Conservation (phyloP, 2,888 invertebrate genomes). For the Caenorhabditis virilis region DNA sequence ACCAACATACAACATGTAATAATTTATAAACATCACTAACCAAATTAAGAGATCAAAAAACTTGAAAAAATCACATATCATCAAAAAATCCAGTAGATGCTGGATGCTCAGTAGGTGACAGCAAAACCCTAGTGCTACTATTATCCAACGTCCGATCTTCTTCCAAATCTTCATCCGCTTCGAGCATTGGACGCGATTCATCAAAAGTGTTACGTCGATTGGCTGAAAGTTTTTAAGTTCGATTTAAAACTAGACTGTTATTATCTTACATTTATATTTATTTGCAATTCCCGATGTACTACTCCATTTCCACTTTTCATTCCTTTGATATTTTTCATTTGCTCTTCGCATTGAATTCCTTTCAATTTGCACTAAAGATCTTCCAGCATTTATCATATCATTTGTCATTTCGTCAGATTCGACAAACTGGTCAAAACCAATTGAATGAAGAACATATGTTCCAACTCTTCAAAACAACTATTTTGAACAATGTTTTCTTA, state of each 20-base stretch:
- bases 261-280: neutral
- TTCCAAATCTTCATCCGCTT: slow-evolving; percentile 24
- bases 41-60: neutral
- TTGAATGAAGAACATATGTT: slow-evolving; percentile 83
- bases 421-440: slow-evolving; percentile 96
- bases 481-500: slow-evolving; percentile 68
- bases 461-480: slow-evolving; percentile 75
- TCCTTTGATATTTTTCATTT: slow-evolving; percentile 25
- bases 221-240: neutral
- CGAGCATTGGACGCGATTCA: slow-evolving; percentile 34
- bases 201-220: slow-evolving; percentile 3
- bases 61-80: slow-evolving; percentile 42
- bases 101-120: slow-evolving; percentile 41
- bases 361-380: slow-evolving; percentile 51
- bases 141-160: neutral
- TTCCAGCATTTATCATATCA: slow-evolving; percentile 51
- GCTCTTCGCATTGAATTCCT: slow-evolving; percentile 44
- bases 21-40: slow-evolving; percentile 7
- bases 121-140: slow-evolving; percentile 3
- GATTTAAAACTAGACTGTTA: neutral
- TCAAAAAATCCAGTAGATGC: slow-evolving; percentile 51
- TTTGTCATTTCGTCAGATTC: slow-evolving; percentile 80
- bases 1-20: neutral
- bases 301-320: slow-evolving; percentile 9
- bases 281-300: slow-evolving; percentile 1